Conservation (phyloP, 2,888 invertebrate species). For the Oligia fasciuncula region DNA sequence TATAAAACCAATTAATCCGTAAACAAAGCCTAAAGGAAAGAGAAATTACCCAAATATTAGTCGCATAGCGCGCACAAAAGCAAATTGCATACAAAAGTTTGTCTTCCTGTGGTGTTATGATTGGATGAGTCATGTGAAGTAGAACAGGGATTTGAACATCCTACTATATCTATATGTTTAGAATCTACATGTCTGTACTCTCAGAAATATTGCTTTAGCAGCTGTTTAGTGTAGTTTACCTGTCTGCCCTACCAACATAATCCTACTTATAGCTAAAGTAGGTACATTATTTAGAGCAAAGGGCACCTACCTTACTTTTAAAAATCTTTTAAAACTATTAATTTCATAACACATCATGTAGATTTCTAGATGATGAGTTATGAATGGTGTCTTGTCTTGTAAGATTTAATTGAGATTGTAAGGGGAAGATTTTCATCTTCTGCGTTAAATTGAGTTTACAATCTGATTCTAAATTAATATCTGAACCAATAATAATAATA, state of each 20-base stretch:
- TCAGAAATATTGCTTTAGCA: constrained; percentile 11
- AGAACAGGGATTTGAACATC: constrained; percentile 64
- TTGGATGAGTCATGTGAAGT: constrained; percentile 67
- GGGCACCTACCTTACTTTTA: not conserved
- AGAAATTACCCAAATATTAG: constrained; percentile 38
- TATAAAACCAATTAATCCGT: not conserved
- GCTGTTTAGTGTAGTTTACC: constrained; percentile 23
- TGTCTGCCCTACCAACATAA: constrained; percentile 13
- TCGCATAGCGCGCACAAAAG: constrained; percentile 52
- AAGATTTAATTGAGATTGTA: not conserved
- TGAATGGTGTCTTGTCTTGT: not conserved
- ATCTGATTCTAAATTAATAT: not conserved
- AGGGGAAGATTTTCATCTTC: not conserved
- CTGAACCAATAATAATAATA: not conserved
- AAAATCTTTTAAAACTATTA: not conserved
- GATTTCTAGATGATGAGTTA: not conserved
- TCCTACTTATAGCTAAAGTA: not conserved
- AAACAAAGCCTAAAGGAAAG: constrained; percentile 28
- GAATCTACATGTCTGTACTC: constrained; percentile 33
- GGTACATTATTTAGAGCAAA: not conserved
- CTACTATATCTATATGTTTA: constrained; percentile 57
- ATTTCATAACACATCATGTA: constrained; percentile 7
- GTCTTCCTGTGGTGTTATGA: constrained; percentile 69
- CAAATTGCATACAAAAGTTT: constrained; percentile 69
- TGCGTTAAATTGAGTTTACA: not conserved